A percentile compares a stretch with the other conserved stretches of the same genome.
Evolutionary conservation across 2,113 vertebrate species (phyloP).

Genomic region (Calonectris borealis): DNA sequence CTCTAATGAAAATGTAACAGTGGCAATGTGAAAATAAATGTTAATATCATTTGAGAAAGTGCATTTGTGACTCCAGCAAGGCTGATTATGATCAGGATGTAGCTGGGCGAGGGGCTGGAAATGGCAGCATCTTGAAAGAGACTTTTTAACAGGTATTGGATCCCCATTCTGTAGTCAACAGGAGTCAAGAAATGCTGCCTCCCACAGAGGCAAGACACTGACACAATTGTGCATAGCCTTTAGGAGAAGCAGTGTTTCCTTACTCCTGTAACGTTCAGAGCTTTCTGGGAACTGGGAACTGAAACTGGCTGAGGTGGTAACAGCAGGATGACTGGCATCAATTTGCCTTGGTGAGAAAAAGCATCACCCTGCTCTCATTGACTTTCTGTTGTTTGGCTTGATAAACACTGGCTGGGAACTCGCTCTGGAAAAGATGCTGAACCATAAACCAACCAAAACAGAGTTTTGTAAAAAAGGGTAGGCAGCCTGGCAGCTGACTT

Average conservation of each 20-base stretch:
- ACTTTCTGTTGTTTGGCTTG: background rate
- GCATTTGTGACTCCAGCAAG: background rate
- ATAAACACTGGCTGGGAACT: background rate
- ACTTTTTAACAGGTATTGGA: background rate
- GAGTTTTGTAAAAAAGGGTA: background rate
- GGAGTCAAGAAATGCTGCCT: background rate
- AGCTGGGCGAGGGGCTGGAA: background rate
- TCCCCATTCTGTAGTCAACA: background rate
- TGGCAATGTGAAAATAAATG: background rate
- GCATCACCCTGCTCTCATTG: accelerated
- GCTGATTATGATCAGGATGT: background rate
- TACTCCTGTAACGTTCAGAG: background rate
- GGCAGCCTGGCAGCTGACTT: background rate
- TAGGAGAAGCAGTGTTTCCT: background rate
- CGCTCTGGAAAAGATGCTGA: background rate
- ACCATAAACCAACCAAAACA: background rate
- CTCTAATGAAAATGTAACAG: background rate
- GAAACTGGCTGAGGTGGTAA: background rate
- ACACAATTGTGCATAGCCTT: background rate
- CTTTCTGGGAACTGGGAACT: background rate
- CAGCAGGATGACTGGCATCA: background rate
- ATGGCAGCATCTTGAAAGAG: background rate
- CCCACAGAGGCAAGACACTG: background rate
- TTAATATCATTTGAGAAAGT: background rate
- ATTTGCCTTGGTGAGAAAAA: background rate